These are phyloP conservation scores for Callorhinus ursinus DNA, from an alignment of 2,113 vertebrate genomes.

Conservation along the genomic window DNA sequence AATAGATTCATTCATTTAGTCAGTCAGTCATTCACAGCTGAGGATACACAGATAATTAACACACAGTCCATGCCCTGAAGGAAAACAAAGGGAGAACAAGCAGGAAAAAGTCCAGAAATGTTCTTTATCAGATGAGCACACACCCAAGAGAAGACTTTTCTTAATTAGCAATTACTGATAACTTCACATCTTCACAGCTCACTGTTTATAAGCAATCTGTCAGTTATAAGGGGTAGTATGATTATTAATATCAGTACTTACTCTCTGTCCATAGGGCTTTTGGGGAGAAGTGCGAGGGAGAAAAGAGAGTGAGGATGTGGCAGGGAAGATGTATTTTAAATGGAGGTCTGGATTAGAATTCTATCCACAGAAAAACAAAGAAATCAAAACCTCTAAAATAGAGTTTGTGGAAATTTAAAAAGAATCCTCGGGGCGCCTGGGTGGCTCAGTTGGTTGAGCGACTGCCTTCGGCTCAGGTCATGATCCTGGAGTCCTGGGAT, in stretches of 20 bases:
- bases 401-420: not conserved
- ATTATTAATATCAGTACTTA: constrained; percentile 7
- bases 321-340: not conserved
- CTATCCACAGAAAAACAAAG: not conserved
- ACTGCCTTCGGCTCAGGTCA: too few species aligned
- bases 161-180: constrained; percentile 43
- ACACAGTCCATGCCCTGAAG: not conserved
- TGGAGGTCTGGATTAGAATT: not conserved
- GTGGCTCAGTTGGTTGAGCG: too few species aligned
- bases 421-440: too few species aligned
- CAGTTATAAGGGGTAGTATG: not conserved
- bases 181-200: not conserved
- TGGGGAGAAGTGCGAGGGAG: not conserved
- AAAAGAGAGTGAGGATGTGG: not conserved
- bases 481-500: too few species aligned
- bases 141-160: not conserved
- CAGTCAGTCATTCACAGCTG: not conserved
- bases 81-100: not conserved
- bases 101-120: not conserved
- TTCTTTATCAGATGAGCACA: not conserved
- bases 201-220: constrained; percentile 4
- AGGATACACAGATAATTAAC: not conserved
- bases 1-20: not conserved
- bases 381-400: not conserved
- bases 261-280: not conserved